Evolutionary conservation across 2,888 invertebrate genomes (phyloP), one percentile per base, ranked within the genome.

Genomic region (Platycheirus albimanus): DNA sequence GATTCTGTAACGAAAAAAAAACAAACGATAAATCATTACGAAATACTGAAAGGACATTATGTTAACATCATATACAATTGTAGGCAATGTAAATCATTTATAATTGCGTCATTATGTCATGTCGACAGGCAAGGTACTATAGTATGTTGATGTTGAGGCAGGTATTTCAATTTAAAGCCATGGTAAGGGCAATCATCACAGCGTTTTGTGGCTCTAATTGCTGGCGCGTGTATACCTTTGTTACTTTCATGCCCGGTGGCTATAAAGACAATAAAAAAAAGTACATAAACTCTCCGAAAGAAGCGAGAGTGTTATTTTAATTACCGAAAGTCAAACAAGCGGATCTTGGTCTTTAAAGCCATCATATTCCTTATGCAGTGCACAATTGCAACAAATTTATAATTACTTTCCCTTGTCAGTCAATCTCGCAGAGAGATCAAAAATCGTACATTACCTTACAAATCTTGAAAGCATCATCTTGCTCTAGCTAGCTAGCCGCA

Each of bases 341-440:
- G 74, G 74, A 79, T 84, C 78, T 79, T 70, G 70, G 74, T 64
- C 69, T 78, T 66, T 72, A 72, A 74, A 47, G 64, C 74, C 61
- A 67, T 70, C 75, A 69, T 78, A 69, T 78, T 69, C 72, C 61
- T 72, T 24, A 41, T 28, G 72, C 54, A 78, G 64, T 83, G 67
- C 71, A 74, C 83, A 83, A 78, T 74, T 78, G 78, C 74, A 78
- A 47, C 30, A 69, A 74, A 70, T 69, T 84, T 84, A 61, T 61
- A 84, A 84, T 84, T 84, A 84, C 84, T 84, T 84, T 84, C 84
- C 79, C 84, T 84, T 79, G 84, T 84, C 84, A 79, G 79, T 79
- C 84, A 79, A 79, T 75, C 69, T 61, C 28, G 41, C 67, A 58
- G 69, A 47, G 70, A 79, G 84, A 84, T 79, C 79, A 84, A 75